Evolutionary conservation across 2,888 invertebrate genomes (phyloP), one percentile per base, ranked within the genome.

Genomic region (Luffia ferchaultella): DNA sequence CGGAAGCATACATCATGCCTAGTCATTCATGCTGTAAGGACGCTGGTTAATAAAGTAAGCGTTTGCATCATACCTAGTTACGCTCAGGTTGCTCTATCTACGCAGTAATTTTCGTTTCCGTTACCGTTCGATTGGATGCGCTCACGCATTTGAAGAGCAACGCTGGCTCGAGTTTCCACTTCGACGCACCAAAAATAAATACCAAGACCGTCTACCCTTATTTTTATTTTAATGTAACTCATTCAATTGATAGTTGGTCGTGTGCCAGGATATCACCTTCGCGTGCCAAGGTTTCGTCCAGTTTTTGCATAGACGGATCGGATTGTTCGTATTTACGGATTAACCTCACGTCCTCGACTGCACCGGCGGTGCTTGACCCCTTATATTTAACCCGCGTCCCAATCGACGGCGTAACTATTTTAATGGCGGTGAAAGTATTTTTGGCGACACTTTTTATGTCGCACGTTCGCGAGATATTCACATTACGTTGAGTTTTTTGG

Each of bases 211-310:
- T 73, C 73, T 73, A 73, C 71, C 70, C 62, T 68, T 73, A 70
- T 70, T 73, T 70, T 66, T 64, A 67, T 64, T 62, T 67, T 64
- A 70, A 76, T 77, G 74, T 78, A 77, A 76, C 73, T 78, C 80
- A 82, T 80, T 82, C 78, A 80, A 78, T 76, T 71, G 68, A 61
- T 63, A 54, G 57, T 42, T 83, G 82, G 82, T 77, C 69, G 73
- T 65, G 64, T 66, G 76, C 82, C 83, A 82, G 78, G 69, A 70
- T 64, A 66, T 60, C 59, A 55, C 30, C 18, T 17, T 52, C 59
- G 60, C 65, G 64, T 68, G 68, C 71, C 73, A 69, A 68, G 64
- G 65, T 68, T 62, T 64, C 65, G 62, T 69, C 68, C 67, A 69
- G 63, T 67, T 70, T n/a, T 69, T 64, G 70, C 66, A 63, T 60